Percentiles rank a stretch among this genome's conserved stretches.
phyloP scores from a whole-genome alignment of 1,140 invertebrate species.

The Zaprionus ornatus region DNA sequence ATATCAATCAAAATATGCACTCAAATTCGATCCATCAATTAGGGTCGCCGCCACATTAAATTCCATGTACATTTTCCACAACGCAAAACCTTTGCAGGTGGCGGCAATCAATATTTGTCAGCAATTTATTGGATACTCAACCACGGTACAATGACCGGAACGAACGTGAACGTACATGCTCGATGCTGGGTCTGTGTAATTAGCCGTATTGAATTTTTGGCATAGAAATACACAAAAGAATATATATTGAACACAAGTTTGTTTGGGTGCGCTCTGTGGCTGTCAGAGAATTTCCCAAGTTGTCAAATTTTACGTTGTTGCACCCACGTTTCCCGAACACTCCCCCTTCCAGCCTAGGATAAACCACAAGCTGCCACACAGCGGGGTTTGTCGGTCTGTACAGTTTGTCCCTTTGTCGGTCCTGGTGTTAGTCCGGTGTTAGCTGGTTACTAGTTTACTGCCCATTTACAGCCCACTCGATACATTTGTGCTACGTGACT shows the following conservation, averaged over 20 bases:
- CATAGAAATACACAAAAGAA: slow-evolving; percentile 77
- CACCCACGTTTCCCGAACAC: slow-evolving; percentile 15
- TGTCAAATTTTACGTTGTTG: slow-evolving; percentile 76
- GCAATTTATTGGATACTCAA: slow-evolving; percentile 1
- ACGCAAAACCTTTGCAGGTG: background rate
- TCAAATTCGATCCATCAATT: slow-evolving; percentile 19
- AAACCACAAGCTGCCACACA: slow-evolving; percentile 40
- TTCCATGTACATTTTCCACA: background rate
- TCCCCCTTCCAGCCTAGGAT: background rate
- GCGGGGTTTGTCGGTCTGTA: slow-evolving; percentile 19
- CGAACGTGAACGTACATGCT: slow-evolving; percentile 5
- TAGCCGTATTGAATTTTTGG: slow-evolving; percentile 80
- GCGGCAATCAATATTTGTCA: slow-evolving; percentile 17
- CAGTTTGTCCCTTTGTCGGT: slow-evolving; percentile 5
- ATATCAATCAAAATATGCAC: slow-evolving; percentile 7
- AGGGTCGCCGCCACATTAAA: background rate
- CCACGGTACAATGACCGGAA: slow-evolving; percentile 50
- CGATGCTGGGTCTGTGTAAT: slow-evolving; percentile 63
- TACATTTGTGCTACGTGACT: slow-evolving; percentile 80
- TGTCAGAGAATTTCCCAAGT: slow-evolving; percentile 75
- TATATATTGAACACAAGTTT: slow-evolving; percentile 57
- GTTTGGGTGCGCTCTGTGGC: slow-evolving; percentile 67
- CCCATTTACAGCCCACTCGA: slow-evolving; percentile 67
- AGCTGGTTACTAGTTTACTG: slow-evolving; percentile 73
- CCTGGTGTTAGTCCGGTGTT: slow-evolving; percentile 25